A percentile compares a stretch with the other conserved stretches of the same genome.
phyloP scores from a whole-genome alignment of 2,113 vertebrate species.

The Megalops atlanticus region DNA sequence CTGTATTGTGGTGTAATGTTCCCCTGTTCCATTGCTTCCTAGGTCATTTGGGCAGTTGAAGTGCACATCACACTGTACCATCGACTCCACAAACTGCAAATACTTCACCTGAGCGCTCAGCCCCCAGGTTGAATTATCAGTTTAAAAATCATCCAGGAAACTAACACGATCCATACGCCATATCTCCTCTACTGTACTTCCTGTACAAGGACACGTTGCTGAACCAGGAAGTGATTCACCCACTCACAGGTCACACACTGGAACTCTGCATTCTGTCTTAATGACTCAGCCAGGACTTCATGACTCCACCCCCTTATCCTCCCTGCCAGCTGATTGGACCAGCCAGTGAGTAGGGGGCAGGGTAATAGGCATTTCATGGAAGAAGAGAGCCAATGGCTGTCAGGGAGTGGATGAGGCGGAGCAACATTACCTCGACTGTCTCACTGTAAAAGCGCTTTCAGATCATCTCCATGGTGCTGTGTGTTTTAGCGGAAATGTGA shows the following conservation, averaged over 20 bases:
- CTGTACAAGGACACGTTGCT: conserved; percentile 66
- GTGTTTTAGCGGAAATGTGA: conserved; percentile 65
- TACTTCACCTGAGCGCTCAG: conserved; percentile 87
- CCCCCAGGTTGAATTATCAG: conserved; percentile 29
- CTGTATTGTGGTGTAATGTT: conserved; percentile 65
- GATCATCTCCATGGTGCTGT: conserved; percentile 50
- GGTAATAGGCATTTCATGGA: not conserved
- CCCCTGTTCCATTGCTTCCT: conserved; percentile 10
- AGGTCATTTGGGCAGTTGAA: conserved; percentile 90
- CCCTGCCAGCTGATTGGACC: conserved; percentile 45
- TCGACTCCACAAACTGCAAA: conserved; percentile 96
- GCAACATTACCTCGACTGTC: conserved; percentile 71
- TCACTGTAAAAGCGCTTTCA: conserved; percentile 68
- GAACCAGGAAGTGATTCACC: conserved; percentile 52
- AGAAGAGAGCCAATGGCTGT: not conserved
- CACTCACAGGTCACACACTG: conserved; percentile 64
- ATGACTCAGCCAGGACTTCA: conserved; percentile 61
- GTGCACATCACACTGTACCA: conserved; percentile 86
- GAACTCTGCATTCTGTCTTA: conserved; percentile 84
- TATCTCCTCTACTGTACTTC: conserved; percentile 55
- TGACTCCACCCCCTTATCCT: not conserved
- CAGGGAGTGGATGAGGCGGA: conserved; percentile 39
- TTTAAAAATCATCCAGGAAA: conserved; percentile 43
- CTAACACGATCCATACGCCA: conserved; percentile 59
- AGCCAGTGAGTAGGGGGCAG: not conserved